A percentile compares a stretch with the other conserved stretches of the same genome.
phyloP scores from a whole-genome alignment of 2,113 vertebrate species.

The Salvelinus sp. region DNA sequence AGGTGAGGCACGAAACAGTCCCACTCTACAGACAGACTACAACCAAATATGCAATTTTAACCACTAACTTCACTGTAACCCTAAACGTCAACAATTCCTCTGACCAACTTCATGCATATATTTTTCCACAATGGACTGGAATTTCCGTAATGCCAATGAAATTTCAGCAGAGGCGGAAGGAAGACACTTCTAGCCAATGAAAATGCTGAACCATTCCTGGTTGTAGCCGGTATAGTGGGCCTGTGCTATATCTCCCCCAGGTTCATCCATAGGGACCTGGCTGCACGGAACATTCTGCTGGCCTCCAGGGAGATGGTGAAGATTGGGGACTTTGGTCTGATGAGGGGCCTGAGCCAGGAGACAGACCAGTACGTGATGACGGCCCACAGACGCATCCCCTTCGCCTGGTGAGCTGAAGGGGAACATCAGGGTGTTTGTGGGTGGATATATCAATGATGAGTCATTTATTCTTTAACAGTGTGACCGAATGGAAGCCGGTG shows the following conservation, averaged over 20 bases:
- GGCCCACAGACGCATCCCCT: constrained; percentile 82
- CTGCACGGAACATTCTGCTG: constrained; percentile 84
- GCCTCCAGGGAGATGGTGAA: constrained; percentile 77
- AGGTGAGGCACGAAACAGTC: constrained; percentile 33
- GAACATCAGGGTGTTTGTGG: background rate
- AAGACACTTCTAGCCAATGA: no score
- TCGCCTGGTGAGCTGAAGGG: constrained; percentile 80
- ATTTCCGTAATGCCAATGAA: no score
- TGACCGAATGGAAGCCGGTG: background rate
- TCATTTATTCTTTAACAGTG: background rate
- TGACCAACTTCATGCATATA: no score
- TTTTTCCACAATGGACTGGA: no score
- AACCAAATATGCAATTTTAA: no score
- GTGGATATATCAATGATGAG: background rate
- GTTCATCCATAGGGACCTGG: constrained; percentile 86
- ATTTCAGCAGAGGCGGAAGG: no score
- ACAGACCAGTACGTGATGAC: constrained; percentile 85
- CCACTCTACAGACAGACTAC: no score
- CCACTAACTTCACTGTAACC: no score
- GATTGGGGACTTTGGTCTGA: constrained; percentile 87
- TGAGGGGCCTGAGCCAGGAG: constrained; percentile 75
- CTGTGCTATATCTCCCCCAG: no score
- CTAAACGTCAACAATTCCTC: no score
- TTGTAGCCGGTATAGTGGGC: no score
- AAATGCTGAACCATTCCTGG: no score